phyloP scores from a whole-genome alignment of 2,888 invertebrate species.

The Athrips mouffetella region DNA sequence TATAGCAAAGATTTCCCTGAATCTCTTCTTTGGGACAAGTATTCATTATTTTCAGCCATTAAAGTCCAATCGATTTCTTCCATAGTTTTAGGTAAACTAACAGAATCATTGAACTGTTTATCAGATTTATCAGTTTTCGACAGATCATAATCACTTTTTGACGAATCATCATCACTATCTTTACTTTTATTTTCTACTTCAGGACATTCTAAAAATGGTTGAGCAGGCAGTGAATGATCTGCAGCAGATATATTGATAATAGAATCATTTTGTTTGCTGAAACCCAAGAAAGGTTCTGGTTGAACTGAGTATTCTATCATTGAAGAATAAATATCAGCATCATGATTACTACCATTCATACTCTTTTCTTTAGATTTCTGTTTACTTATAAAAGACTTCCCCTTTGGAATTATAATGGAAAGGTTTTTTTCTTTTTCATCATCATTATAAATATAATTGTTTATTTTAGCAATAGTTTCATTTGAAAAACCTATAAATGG shows the following conservation, averaged over 20 bases:
- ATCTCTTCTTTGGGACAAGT: no score
- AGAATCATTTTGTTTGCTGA: conserved; percentile 12
- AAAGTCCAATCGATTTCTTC: no score
- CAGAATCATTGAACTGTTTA: not conserved
- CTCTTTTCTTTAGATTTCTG: conserved; percentile 2
- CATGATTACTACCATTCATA: not conserved
- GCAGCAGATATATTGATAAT: not conserved
- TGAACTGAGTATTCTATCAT: conserved; percentile 8
- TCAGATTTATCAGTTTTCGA: not conserved
- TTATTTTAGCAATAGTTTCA: conserved; percentile 15
- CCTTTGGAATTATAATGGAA: conserved; percentile 12
- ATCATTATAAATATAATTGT: conserved; percentile 10
- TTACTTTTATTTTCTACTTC: conserved; percentile 14
- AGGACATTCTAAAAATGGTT: conserved; percentile 22
- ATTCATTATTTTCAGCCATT: no score
- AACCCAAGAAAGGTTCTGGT: conserved; percentile 21
- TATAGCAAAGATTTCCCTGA: no score
- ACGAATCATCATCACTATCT: conserved; percentile 5
- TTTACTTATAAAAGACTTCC: not conserved
- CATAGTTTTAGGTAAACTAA: no score
- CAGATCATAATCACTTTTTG: not conserved
- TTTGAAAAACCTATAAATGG: conserved; percentile 47
- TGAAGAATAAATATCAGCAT: not conserved
- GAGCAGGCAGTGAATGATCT: conserved; percentile 17
- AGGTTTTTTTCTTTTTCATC: conserved; percentile 10